Base-by-base conservation (phyloP, 2,888 invertebrate species). In the Sarcophaga caerulescens region DNA sequence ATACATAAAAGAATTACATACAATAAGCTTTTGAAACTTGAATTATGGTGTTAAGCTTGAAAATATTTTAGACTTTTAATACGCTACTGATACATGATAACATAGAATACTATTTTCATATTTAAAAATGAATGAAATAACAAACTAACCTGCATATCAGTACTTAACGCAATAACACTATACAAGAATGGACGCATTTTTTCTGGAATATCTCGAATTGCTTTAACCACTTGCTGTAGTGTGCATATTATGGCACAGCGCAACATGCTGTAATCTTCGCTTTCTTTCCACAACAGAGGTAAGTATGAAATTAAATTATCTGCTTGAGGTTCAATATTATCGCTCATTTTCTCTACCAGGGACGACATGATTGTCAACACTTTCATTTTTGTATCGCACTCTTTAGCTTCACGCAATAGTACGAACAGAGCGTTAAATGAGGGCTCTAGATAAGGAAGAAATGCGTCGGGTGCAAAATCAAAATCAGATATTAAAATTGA, bases 331-430 rank as follows among this genome's bases (percentile, higher is more conserved):
- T 95, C 96, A 70, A 97, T 96, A 75, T 95, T 95, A 71, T 95
- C 94, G 23, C 96, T 97, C 92, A 97, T 96, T 80, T 98, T 95
- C 93, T 98, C 98, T 90, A 98, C 96, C 91, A 98, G 96, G 91
- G 97, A 96, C 66, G 98, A 97, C 93, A 98, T 95, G 83, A 98
- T 97, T 93, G 96, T 96, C 59, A 99, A 94, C 25, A 98, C 97
- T 92, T 97, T 97, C 97, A 98, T 98, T 96, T 98, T 99, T 1
- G 98, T 98, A 93, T 99, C 98, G 93, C 98, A 98, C 93, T 98
- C 98, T 88, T 95, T 95, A 0, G 97, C 97, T 92, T 98, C 97
- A 92, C 97, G 97, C 89, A 99, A 94, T 88, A 99, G 94, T 84
- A 95, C 94, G 93, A 98, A 98, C 14, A 98, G 94, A 77, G 97